These are phyloP conservation scores for Unio pictorum DNA, from an alignment of 2,888 invertebrate genomes.

Conservation along the genomic window DNA sequence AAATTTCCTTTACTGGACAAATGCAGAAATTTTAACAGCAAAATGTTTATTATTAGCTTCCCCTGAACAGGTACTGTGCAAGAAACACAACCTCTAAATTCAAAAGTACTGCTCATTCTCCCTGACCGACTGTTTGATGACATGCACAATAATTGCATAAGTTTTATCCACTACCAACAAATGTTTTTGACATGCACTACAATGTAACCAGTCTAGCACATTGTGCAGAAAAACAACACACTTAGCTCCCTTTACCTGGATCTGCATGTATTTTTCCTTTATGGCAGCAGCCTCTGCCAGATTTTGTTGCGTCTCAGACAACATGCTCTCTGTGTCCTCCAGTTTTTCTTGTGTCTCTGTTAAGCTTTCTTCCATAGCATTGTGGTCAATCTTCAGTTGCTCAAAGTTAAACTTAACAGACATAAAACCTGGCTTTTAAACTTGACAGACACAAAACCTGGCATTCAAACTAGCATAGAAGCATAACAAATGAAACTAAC, in stretches of 20 bases:
- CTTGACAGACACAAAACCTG: not conserved
- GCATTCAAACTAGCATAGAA: not conserved
- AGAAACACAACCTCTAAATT: too few relatives aligned
- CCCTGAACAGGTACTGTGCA: too few relatives aligned
- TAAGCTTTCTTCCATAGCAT: slow-evolving; percentile 31
- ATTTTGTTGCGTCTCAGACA: slow-evolving; percentile 31
- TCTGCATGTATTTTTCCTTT: slow-evolving; percentile 31
- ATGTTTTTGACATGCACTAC: too few relatives aligned
- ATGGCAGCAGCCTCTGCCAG: slow-evolving; percentile 36
- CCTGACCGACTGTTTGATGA: too few relatives aligned
- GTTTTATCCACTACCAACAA: too few relatives aligned
- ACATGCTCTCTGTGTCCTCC: slow-evolving; percentile 27
- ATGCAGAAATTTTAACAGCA: too few relatives aligned
- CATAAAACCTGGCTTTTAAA: not conserved
- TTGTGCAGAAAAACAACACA: not conserved
- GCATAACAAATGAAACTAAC: too few relatives aligned
- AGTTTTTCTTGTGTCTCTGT: slow-evolving; percentile 33
- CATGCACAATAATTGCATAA: too few relatives aligned
- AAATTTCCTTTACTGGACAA: too few relatives aligned
- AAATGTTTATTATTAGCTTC: too few relatives aligned
- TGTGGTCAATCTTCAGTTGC: slow-evolving; percentile 29
- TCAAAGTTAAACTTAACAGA: slow-evolving; percentile 32
- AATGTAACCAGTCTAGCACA: too few relatives aligned
- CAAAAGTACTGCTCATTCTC: too few relatives aligned
- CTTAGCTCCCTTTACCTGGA: slow-evolving; percentile 29